Evolutionary conservation across 2,113 vertebrate genomes (phyloP).

Genomic region (Danio rerio): DNA sequence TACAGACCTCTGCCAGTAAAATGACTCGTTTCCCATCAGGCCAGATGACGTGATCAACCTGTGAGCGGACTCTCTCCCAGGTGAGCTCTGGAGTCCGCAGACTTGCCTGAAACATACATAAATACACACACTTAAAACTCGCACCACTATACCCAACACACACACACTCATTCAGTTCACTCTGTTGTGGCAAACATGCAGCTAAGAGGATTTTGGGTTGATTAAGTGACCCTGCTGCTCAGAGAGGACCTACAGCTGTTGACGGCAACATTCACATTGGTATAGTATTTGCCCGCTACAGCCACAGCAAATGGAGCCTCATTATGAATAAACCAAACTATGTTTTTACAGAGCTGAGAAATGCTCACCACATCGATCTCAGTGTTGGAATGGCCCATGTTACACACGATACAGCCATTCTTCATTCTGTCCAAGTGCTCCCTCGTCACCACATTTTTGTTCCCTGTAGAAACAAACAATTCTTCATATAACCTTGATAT

Average conservation of each 20-base stretch:
- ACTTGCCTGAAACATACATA: slow-evolving; percentile 82
- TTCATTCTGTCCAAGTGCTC: slow-evolving; percentile 97
- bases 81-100: slow-evolving; percentile 96
- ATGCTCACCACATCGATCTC: slow-evolving; percentile 95
- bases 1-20: slow-evolving; percentile 90
- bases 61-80: slow-evolving; percentile 97
- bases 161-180: neutral
- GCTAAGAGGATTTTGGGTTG: slow-evolving; percentile 50
- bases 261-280: neutral
- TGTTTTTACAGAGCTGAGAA: neutral
- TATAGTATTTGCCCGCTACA: neutral
- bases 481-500: neutral
- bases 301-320: no score
- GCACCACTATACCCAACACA: no score
- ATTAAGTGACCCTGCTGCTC: slow-evolving; percentile 21
- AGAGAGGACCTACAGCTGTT: slow-evolving; percentile 30
- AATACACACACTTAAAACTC: neutral
- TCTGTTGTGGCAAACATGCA: neutral
- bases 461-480: slow-evolving; percentile 76
- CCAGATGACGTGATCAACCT: slow-evolving; percentile 99
- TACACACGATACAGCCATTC: slow-evolving; percentile 97
- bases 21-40: slow-evolving; percentile 95
- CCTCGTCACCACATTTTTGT: slow-evolving; percentile 96
- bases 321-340: neutral
- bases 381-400: slow-evolving; percentile 99